Base-by-base conservation (phyloP, 2,888 invertebrate species). In the Pseudolycoriella hygida region DNA sequence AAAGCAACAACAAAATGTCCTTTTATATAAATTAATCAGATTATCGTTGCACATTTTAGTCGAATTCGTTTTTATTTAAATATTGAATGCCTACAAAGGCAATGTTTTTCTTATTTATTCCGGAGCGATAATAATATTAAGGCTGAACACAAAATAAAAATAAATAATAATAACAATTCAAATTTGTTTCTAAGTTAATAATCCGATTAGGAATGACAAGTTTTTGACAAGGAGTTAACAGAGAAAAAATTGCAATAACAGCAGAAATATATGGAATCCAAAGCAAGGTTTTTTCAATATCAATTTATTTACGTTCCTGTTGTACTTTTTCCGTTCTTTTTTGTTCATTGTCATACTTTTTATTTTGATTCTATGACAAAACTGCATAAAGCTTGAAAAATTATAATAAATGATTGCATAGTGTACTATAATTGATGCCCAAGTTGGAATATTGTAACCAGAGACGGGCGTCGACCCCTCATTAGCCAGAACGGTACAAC, bases 211-310 rank as follows among this genome's bases (percentile, higher is more conserved):
- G 14, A 34, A 30, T 45, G 45, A 45, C 45, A 45, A n/a, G 41
- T 18, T 30, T 45, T 41, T 45, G 45, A 45, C 45, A 34, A 45
- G 45, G 45, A 45, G 45, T 44, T 44, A 44, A 40, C 31, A 40
- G 19, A 40, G n/a, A 25, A 39, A 14, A 39, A 39, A 39, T 17
- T 19, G 17, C 19, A 40, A 40, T 11, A 19, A 19, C 4, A 40
- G 3, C 18, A 40, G 19, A 14, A 37, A 37, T 6, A 37, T 37
- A 15, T 37, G 11, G 11, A 37, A 37, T 6, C 37, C n/a, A 3
- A 37, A 12, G 25, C 25, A 25, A 6, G 4, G 4, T 25, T 6
- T 25, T 25, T 25, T 25, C 25, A 25, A 25, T 25, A 25, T 25
- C 25, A 37, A 37, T 37, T 37, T 37, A 25, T 25, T 25, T 4